Base-by-base conservation (phyloP, 2,888 invertebrate genomes). In the Drosophila cognata region DNA sequence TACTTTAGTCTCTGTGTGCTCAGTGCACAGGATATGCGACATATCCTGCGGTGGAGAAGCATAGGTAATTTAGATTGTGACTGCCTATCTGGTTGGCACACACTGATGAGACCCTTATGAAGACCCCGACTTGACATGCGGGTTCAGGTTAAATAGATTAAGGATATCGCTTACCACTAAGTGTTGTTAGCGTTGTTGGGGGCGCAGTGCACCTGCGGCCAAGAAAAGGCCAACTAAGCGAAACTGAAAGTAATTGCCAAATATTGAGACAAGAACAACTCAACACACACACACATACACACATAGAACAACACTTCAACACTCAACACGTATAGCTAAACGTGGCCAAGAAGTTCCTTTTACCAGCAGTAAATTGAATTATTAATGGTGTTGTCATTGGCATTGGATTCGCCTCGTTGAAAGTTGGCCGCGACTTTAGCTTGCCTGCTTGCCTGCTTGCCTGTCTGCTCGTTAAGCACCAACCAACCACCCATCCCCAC, bases 71-170 rank as follows among this genome's bases (percentile, higher is more conserved):
- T 88, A 88, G 90, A 86, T 84, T 89, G 74, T 68, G 79, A 55
- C 68, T 65, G 61, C 64, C 73, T 38, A 52, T 31, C 31, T 71
- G 52, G n/a, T n/a, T 31, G 13, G 1, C 16, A 18, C 28, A 67
- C 48, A 58, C 31, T 13, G 31, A 35, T 35, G 46, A 46, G 46
- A 25, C 25, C 46, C 8, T 25, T 25, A 46, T 5, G 36, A 61
- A 41, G 38, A 38, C 38, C 65, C 64, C 71, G 52, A 60, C 62
- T 71, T 77, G 80, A 88, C 85, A 77, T 85, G 71, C 79, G 88
- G 90, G 46, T 86, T 89, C 77, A 89, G 90, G 46, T 86, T 89
- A 86, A 86, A 86, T 82, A 88, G 90, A 86, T 86, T 86, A 89
- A 78, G 82, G 85, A 84, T 89, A 86, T 86, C 90, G 85, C 82